These are phyloP conservation scores for Anthophora plumipes DNA, from an alignment of 2,888 invertebrate genomes.

Conservation along the genomic window DNA sequence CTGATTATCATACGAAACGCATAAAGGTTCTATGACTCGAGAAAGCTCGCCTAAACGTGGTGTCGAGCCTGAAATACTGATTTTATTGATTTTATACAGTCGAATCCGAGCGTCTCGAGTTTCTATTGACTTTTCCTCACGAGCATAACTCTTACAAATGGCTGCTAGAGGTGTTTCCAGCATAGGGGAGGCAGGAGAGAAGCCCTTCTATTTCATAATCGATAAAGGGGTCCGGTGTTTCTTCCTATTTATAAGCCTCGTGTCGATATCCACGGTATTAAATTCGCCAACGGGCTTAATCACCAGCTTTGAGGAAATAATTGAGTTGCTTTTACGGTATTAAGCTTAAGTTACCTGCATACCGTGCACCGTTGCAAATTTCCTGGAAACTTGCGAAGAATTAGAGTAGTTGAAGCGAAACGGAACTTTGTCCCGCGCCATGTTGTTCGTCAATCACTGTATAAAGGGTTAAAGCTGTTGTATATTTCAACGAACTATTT, in stretches of 20 bases:
- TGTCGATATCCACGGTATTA: constrained; percentile 53
- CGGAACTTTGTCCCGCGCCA: neutral
- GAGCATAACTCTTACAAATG: constrained; percentile 38
- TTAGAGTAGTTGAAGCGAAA: neutral
- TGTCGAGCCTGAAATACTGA: constrained; percentile 13
- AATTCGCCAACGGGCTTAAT: constrained; percentile 46
- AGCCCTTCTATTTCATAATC: constrained; percentile 60
- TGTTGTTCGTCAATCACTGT: constrained; percentile 8
- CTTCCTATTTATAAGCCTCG: constrained; percentile 56
- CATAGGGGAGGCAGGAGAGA: constrained; percentile 26
- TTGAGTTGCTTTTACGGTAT: constrained; percentile 39
- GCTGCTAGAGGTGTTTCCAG: constrained; percentile 36
- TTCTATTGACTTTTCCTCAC: constrained; percentile 53
- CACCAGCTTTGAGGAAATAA: constrained; percentile 34
- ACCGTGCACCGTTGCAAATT: neutral
- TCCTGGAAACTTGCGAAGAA: constrained; percentile 24
- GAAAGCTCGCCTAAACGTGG: neutral
- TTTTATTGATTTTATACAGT: constrained; percentile 38
- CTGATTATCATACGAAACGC: neutral
- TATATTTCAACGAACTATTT: neutral
- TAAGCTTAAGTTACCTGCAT: constrained; percentile 26
- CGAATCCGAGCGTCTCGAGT: constrained; percentile 36
- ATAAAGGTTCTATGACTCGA: neutral
- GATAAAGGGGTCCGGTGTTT: constrained; percentile 46
- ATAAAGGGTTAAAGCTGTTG: neutral